A percentile compares a stretch with the other conserved stretches of the same genome.
Conservation (phyloP, 2,797 vertebrate species). For the Syndactyla subalaris region DNA sequence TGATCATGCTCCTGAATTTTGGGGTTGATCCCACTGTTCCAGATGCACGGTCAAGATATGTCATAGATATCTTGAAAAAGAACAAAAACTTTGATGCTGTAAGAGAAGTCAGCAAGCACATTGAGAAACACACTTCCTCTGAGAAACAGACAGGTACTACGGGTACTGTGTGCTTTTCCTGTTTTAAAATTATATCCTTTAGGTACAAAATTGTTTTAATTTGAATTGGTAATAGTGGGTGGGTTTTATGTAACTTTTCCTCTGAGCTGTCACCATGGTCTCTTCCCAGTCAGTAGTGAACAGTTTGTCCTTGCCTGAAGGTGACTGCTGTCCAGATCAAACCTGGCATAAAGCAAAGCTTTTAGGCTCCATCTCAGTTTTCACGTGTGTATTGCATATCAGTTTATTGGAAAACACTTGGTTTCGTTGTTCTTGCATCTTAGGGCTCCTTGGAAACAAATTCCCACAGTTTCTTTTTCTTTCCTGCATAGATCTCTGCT, state of each 20-base stretch:
- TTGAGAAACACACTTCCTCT: constrained; percentile 28
- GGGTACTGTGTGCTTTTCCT: background rate
- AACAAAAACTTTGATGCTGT: constrained; percentile 79
- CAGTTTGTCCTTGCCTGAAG: background rate
- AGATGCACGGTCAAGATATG: constrained; percentile 63
- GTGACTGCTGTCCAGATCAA: background rate
- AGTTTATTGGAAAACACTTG: background rate
- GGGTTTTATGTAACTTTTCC: background rate
- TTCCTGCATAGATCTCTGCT: background rate
- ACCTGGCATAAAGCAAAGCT: background rate
- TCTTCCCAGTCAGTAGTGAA: background rate
- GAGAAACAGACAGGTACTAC: constrained; percentile 73
- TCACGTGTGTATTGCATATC: background rate
- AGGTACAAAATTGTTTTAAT: background rate
- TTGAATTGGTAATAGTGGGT: background rate
- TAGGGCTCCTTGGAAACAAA: background rate
- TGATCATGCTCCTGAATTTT: constrained; percentile 77
- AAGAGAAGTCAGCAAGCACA: constrained; percentile 70
- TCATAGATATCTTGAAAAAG: constrained; percentile 77
- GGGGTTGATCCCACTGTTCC: constrained; percentile 76
- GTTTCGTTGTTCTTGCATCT: background rate
- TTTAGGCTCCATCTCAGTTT: background rate
- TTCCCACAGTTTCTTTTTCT: background rate
- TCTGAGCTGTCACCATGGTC: background rate
- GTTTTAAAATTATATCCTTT: background rate